Conservation (phyloP, 1,140 invertebrate genomes). For the Caenorhabditis brenneri region DNA sequence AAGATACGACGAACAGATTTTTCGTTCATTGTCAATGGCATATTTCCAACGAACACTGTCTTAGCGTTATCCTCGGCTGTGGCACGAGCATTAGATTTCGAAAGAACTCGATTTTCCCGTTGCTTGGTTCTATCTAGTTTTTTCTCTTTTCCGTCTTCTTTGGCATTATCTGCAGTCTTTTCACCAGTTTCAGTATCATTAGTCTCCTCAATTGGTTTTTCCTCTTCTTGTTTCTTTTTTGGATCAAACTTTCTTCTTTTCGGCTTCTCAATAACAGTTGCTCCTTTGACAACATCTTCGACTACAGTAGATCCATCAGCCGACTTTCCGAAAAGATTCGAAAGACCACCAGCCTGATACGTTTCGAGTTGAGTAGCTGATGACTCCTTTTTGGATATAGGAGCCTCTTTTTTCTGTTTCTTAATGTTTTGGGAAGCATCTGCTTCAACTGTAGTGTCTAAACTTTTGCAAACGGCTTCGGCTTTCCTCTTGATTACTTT, state of each 20-base stretch:
- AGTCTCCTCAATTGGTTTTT: background rate
- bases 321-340: background rate
- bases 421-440: background rate
- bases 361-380: background rate
- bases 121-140: conserved; percentile 30
- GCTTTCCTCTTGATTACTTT: background rate
- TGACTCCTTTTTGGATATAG: background rate
- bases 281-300: conserved; percentile 17
- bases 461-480: background rate
- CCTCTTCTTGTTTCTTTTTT: conserved; percentile 7
- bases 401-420: background rate
- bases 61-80: background rate
- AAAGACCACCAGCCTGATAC: background rate
- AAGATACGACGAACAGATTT: conserved; percentile 27
- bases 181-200: background rate
- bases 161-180: background rate
- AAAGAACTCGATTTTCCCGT: conserved; percentile 7
- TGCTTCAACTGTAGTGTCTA: background rate
- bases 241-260: conserved; percentile 4
- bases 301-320: background rate
- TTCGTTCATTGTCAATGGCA: conserved; percentile 31
- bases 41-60: conserved; percentile 45
- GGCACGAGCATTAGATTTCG: background rate
- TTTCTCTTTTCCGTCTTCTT: background rate
- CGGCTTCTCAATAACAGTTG: background rate